Conservation (phyloP, 2,797 vertebrate genomes). For the Bovichtus variegatus region DNA sequence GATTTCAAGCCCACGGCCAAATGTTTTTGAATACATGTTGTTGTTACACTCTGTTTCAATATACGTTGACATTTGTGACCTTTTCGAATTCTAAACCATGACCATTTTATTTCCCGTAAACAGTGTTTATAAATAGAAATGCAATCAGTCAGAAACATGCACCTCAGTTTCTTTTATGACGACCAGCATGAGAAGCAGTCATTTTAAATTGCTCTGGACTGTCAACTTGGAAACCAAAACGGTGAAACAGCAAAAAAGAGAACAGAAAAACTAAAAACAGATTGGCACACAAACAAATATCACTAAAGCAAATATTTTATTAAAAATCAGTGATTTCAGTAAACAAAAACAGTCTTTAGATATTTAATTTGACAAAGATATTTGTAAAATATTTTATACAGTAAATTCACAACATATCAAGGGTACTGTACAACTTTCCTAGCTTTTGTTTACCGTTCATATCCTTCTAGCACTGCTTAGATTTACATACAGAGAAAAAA, state of each 20-base stretch:
- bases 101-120: background rate
- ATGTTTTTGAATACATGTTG: background rate
- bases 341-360: constrained; percentile 23
- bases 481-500: constrained; percentile 17
- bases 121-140: background rate
- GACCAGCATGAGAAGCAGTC: background rate
- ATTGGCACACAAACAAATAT: background rate
- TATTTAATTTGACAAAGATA: background rate
- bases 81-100: background rate
- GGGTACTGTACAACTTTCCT: constrained; percentile 31
- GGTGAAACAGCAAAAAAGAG: background rate
- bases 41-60: no score
- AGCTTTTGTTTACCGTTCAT: background rate
- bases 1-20: background rate
- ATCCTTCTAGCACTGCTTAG: constrained; percentile 6
- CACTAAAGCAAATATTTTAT: constrained; percentile 53
- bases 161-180: background rate
- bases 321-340: constrained; percentile 47
- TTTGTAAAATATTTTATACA: constrained; percentile 34
- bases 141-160: background rate
- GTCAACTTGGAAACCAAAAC: background rate
- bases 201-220: background rate
- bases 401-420: constrained; percentile 39
- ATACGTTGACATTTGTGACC: background rate
- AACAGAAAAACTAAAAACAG: background rate